Evolutionary conservation across 2,797 vertebrate genomes (phyloP).

Genomic region (Trachops cirrhosus): DNA sequence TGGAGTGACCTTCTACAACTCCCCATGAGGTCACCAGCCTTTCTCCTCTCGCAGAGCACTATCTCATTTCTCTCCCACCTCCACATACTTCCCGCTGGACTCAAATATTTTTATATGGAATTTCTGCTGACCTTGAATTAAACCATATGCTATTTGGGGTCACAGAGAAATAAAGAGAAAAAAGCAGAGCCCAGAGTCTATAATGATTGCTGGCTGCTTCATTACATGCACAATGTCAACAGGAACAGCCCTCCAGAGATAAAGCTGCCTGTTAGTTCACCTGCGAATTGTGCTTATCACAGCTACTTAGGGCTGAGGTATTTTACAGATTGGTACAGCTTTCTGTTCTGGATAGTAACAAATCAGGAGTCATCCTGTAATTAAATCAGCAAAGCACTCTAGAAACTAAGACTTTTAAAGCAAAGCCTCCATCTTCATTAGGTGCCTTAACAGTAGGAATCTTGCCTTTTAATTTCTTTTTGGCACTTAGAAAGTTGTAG

Average conservation of each 20-base stretch:
- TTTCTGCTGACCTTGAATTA: conserved; percentile 43
- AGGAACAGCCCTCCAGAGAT: background rate
- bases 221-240: background rate
- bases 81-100: background rate
- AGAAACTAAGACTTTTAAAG: background rate
- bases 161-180: background rate
- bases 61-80: background rate
- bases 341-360: background rate
- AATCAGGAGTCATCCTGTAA: background rate
- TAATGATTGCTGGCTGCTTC: background rate
- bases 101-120: conserved; percentile 38
- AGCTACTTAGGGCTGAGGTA: background rate
- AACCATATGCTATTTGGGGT: background rate
- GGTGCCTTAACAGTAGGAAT: background rate
- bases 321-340: background rate
- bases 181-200: background rate
- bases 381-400: background rate
- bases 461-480: background rate
- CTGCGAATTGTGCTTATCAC: background rate
- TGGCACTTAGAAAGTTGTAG: background rate
- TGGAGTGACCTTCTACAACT: background rate
- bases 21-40: background rate
- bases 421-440: background rate
- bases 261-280: background rate
- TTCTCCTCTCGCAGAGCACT: background rate